These are phyloP conservation scores for Spilogale gracilis DNA, from an alignment of 2,113 vertebrate species.

Conservation along the genomic window DNA sequence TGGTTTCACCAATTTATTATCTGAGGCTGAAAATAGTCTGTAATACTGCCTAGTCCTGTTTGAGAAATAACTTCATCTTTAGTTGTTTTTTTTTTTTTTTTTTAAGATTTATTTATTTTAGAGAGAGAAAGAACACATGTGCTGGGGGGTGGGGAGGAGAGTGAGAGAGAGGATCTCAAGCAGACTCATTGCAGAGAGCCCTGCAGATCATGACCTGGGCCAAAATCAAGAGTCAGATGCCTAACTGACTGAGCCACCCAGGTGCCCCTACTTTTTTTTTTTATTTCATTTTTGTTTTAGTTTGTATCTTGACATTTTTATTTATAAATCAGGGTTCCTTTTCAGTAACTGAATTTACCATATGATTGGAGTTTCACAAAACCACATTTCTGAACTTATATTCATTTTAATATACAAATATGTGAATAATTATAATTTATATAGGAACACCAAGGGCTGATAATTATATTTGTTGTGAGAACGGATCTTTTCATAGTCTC, in stretches of 20 bases:
- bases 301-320: not conserved
- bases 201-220: not conserved
- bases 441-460: not conserved
- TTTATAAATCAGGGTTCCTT: not conserved
- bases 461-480: not conserved
- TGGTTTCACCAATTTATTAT: conserved; percentile 34
- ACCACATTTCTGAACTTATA: not conserved
- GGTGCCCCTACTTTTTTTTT: not conserved
- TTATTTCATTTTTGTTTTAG: conserved; percentile 29
- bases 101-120: not conserved
- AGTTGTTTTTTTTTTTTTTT: not conserved
- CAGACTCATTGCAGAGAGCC: not conserved
- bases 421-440: conserved; percentile 14
- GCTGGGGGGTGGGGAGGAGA: not conserved
- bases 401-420: not conserved
- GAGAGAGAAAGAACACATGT: not conserved
- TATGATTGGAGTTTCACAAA: not conserved
- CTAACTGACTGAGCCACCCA: not conserved
- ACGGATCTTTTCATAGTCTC: not conserved
- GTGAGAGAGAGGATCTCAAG: not conserved
- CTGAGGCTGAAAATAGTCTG: conserved; percentile 52
- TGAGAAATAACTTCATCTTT: conserved; percentile 33
- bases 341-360: conserved; percentile 11
- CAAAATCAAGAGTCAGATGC: not conserved
- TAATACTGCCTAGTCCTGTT: not conserved